Evolutionary conservation across 2,888 invertebrate species (phyloP), one percentile per base, ranked within the genome.

Genomic region (Mamestra brassicae): DNA sequence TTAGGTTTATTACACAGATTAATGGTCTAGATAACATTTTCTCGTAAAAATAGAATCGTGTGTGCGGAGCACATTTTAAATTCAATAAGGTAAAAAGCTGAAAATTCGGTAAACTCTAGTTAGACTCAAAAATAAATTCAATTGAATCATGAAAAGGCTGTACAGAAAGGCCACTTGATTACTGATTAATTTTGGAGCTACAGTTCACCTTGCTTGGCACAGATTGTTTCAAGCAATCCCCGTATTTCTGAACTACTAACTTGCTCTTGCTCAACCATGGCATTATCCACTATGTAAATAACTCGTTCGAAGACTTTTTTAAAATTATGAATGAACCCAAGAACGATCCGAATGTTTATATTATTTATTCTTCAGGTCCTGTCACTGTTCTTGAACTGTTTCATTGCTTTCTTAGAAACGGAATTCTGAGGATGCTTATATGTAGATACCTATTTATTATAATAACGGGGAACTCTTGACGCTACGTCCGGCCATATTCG

Each of bases 401-500:
- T 54, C 17, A 36, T 61, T 26, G 57, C 15, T 61, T 84, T 80
- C 74, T 54, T 58, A 55, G 74, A 80, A 84, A 17, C 26, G 3
- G 45, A 66, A 74, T 80, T 73, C 68, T 61, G 26, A 26, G 63
- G 64, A 70, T 50, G 36, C 10, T 13, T 60, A 26, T 62, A 83
- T 1, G 4, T 5, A 38, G 38, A 38, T 3, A 3, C 4, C 38
- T 4, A 5, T 5, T 38, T 38, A 38, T 71, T 69, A 58, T 69
- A 58, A 80, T 68, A 67, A 68, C 55, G 47, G 67, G 7, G 15
- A 64, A 50, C n/a, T 60, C 26, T 58, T 55, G 57, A 66, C 54
- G 80, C 68, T 42, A 36, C 68, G 68, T 84, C 84, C 65, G 64
- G 61, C 50, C 55, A 45, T 45, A 69, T 54, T 54, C 38, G 47